These are phyloP conservation scores for Drosophila mettleri DNA, from an alignment of 2,888 invertebrate genomes.

Conservation along the genomic window DNA sequence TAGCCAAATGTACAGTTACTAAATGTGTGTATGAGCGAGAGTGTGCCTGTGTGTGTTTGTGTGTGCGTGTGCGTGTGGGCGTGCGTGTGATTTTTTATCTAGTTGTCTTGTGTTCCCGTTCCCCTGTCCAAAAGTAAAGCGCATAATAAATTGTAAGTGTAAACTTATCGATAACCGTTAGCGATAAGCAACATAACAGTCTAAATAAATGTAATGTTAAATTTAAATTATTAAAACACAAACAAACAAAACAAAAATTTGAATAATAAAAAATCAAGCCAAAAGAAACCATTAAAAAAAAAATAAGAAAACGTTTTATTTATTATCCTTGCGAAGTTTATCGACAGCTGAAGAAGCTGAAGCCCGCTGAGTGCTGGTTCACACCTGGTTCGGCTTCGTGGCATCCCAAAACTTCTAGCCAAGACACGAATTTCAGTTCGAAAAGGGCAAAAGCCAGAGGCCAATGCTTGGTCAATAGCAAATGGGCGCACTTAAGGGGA, in stretches of 20 bases:
- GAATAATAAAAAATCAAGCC: constrained; percentile 46
- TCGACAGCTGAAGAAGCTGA: constrained; percentile 33
- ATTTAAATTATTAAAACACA: constrained; percentile 66
- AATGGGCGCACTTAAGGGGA: constrained; percentile 26
- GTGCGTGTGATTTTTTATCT: constrained; percentile 51
- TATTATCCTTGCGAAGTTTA: constrained; percentile 23
- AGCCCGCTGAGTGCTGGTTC: constrained; percentile 30
- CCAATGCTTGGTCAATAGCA: constrained; percentile 30
- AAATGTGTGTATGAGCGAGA: constrained; percentile 38
- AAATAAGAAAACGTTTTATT: constrained; percentile 26
- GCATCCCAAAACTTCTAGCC: constrained; percentile 34
- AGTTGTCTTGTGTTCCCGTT: constrained; percentile 67
- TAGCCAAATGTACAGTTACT: constrained; percentile 73
- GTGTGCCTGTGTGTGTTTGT: constrained; percentile 14
- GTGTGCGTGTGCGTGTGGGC: constrained; percentile 4
- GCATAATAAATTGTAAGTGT: constrained; percentile 39
- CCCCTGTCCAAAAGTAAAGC: constrained; percentile 49
- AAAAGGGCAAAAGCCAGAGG: neutral
- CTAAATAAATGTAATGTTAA: constrained; percentile 64
- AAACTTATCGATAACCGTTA: constrained; percentile 38
- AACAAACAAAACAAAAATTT: constrained; percentile 27
- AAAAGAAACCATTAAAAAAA: constrained; percentile 51
- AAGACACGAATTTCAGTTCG: constrained; percentile 19
- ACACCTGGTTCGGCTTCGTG: constrained; percentile 43
- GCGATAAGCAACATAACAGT: constrained; percentile 25